Evolutionary conservation across 2,797 vertebrate species (phyloP).

Genomic region (Apodemus agrarius): DNA sequence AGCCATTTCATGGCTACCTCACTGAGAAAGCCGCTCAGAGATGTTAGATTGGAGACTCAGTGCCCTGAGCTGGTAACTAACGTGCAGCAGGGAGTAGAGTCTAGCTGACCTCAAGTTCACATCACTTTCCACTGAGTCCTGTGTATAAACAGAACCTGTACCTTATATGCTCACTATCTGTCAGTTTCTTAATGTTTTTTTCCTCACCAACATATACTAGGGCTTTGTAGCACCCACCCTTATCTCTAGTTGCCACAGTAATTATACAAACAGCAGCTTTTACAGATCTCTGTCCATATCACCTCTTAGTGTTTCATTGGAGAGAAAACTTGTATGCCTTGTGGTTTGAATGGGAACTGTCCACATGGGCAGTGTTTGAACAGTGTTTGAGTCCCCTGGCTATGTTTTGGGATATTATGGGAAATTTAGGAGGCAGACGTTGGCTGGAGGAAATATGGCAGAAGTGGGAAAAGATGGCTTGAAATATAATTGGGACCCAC

Average conservation of each 20-base stretch:
- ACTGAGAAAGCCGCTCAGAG: slow-evolving; percentile 13
- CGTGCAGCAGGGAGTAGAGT: background rate
- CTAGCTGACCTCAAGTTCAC: background rate
- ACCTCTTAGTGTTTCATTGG: background rate
- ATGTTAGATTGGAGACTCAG: background rate
- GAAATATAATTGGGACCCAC: background rate
- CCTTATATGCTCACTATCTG: background rate
- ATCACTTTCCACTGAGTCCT: background rate
- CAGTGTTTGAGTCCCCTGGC: background rate
- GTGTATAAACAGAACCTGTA: background rate
- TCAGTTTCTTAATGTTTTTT: background rate
- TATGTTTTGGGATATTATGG: background rate
- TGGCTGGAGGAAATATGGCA: background rate
- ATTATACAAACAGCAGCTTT: slow-evolving; percentile 12
- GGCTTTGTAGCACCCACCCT: background rate
- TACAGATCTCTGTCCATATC: background rate
- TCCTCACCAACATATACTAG: background rate
- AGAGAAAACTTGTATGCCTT: slow-evolving; percentile 8
- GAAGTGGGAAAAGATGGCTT: background rate
- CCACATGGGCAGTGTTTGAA: background rate
- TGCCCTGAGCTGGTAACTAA: background rate
- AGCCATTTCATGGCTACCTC: slow-evolving; percentile 4
- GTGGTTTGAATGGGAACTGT: background rate
- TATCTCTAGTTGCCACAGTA: background rate
- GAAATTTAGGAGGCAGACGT: background rate